These are phyloP conservation scores for Elymnias hypermnestra DNA, from an alignment of 1,140 invertebrate genomes.

Conservation along the genomic window DNA sequence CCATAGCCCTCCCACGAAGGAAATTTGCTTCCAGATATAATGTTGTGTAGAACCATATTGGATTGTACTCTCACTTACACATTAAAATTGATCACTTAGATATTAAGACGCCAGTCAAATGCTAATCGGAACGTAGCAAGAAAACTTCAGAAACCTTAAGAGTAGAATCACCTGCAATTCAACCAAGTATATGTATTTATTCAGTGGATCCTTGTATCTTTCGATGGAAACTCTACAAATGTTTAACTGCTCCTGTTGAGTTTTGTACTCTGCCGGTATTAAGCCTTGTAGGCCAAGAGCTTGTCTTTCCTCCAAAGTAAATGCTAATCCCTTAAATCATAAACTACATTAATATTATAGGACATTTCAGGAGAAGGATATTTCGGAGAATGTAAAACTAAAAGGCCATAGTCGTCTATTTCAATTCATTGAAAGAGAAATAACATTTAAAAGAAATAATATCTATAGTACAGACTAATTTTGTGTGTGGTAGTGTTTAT, in stretches of 20 bases:
- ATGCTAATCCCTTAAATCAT: constrained; percentile 87
- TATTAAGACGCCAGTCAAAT: background rate
- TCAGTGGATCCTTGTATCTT: constrained; percentile 90
- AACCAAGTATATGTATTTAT: constrained; percentile 92
- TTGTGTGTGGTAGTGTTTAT: too few species aligned
- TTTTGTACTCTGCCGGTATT: constrained; percentile 93
- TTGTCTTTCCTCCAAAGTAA: constrained; percentile 93
- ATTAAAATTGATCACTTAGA: background rate
- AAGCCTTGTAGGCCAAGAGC: constrained; percentile 94
- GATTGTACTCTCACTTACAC: too few species aligned
- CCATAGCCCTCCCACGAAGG: too few species aligned
- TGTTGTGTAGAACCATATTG: too few species aligned
- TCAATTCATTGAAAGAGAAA: too few species aligned
- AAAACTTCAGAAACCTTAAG: constrained; percentile 18
- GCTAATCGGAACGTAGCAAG: constrained; percentile 9
- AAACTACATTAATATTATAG: too few species aligned
- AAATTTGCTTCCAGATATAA: too few species aligned
- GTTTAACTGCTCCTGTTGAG: constrained; percentile 92
- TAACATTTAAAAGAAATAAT: too few species aligned
- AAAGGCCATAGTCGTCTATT: too few species aligned
- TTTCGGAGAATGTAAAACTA: too few species aligned
- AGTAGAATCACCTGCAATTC: constrained; percentile 84
- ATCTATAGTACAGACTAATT: too few species aligned
- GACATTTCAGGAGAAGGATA: too few species aligned
- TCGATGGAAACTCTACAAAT: constrained; percentile 91